phyloP scores from a whole-genome alignment of 2,113 vertebrate species.

The Oophaga pumilio region DNA sequence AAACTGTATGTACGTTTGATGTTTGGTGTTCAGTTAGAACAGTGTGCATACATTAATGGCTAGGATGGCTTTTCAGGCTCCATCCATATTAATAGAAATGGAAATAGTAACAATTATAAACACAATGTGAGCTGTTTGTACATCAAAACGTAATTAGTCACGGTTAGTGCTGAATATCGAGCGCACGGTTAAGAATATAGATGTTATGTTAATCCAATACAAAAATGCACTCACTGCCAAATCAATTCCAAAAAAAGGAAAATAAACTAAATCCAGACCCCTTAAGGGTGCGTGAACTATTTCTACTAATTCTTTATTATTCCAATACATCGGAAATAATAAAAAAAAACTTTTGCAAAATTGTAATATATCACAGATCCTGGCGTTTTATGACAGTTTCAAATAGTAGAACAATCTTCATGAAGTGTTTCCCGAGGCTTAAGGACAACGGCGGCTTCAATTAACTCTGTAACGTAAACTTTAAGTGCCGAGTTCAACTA shows the following conservation, averaged over 20 bases:
- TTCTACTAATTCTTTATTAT: too few species aligned
- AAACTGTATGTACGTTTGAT: too few species aligned
- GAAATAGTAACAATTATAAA: background rate
- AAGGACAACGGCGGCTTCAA: constrained; percentile 1
- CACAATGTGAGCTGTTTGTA: background rate
- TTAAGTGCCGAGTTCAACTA: background rate
- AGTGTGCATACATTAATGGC: background rate
- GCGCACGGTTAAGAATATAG: background rate
- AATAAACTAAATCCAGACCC: background rate
- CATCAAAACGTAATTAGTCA: background rate
- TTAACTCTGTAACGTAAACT: constrained; percentile 8
- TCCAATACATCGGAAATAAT: too few species aligned
- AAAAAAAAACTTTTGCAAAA: too few species aligned
- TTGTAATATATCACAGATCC: background rate
- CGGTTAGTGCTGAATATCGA: background rate
- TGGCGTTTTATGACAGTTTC: background rate
- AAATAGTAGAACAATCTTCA: background rate
- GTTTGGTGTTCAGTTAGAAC: background rate
- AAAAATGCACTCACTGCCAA: background rate
- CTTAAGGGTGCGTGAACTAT: background rate
- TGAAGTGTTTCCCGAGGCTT: background rate
- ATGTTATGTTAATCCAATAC: background rate
- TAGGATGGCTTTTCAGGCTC: background rate
- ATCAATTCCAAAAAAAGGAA: background rate
- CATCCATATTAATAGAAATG: background rate